Evolutionary conservation across 1,140 invertebrate species (phyloP).

Genomic region (Littorina saxatilis): DNA sequence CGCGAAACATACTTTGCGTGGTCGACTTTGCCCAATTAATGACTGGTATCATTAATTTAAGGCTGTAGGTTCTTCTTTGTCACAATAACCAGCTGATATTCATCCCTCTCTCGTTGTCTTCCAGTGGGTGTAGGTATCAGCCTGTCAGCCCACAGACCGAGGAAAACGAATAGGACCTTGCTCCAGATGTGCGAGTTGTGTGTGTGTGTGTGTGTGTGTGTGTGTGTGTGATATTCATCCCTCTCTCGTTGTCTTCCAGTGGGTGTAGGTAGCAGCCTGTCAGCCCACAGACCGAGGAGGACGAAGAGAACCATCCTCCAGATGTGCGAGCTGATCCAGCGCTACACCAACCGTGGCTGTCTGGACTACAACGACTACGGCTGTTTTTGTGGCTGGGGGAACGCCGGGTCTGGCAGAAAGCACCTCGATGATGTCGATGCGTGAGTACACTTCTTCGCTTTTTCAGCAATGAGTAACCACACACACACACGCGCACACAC

Average conservation of each 20-base stretch:
- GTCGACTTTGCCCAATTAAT: no score
- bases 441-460: constrained; percentile 37
- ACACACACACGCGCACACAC: constrained; percentile 21
- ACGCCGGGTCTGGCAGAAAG: constrained; percentile 35
- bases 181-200: neutral
- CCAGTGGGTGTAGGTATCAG: neutral
- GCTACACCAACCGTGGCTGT: constrained; percentile 54
- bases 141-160: neutral
- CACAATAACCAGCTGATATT: no score
- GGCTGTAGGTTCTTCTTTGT: no score
- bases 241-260: neutral
- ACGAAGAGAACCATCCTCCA: constrained; percentile 54
- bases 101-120: no score
- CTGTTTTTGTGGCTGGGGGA: constrained; percentile 64
- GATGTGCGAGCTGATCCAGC: constrained; percentile 53
- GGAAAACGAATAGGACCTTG: constrained; percentile 29
- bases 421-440: constrained; percentile 52
- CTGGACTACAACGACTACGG: constrained; percentile 60
- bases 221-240: neutral
- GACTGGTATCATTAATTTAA: no score
- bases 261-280: neutral
- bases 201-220: neutral
- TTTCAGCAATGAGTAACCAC: neutral
- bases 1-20: no score
- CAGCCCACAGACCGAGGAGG: neutral